A percentile compares a stretch with the other conserved stretches of the same genome.
phyloP scores from a whole-genome alignment of 35 echinoderm and acorn worm genomes.

The Diadema setosum region DNA sequence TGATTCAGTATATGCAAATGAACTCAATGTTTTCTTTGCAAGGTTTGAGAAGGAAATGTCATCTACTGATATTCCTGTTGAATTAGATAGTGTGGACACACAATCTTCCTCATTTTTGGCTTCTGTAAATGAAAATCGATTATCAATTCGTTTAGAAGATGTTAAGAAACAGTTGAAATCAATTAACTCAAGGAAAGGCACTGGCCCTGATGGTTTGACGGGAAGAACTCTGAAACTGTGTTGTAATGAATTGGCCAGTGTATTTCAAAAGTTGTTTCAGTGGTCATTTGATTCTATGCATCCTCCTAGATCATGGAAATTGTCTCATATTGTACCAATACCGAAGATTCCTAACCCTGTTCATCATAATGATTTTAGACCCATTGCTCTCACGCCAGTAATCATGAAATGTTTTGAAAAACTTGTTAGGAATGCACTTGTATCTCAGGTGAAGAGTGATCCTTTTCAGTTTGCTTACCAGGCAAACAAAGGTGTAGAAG shows the following conservation, averaged over 20 bases:
- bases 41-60: not conserved
- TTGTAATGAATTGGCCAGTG: not conserved
- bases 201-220: not conserved
- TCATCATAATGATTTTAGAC: not conserved
- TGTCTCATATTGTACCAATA: not conserved
- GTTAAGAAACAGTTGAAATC: not conserved
- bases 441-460: not conserved
- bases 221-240: not conserved
- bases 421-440: not conserved
- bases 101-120: not conserved
- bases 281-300: too few species aligned
- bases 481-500: not conserved
- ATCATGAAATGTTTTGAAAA: constrained; percentile 2
- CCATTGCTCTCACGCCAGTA: not conserved
- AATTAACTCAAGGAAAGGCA: not conserved
- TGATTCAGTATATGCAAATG: not conserved
- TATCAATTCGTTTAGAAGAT: not conserved
- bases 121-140: not conserved
- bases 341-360: not conserved
- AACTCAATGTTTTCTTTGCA: not conserved
- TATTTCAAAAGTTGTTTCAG: not conserved
- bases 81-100: not conserved
- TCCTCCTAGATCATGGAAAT: not conserved
- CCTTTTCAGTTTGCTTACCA: constrained; percentile 17
- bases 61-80: not conserved